A percentile compares a stretch with the other conserved stretches of the same genome.
phyloP scores from a whole-genome alignment of 1,140 invertebrate genomes.

The Macrostomum lignano region DNA sequence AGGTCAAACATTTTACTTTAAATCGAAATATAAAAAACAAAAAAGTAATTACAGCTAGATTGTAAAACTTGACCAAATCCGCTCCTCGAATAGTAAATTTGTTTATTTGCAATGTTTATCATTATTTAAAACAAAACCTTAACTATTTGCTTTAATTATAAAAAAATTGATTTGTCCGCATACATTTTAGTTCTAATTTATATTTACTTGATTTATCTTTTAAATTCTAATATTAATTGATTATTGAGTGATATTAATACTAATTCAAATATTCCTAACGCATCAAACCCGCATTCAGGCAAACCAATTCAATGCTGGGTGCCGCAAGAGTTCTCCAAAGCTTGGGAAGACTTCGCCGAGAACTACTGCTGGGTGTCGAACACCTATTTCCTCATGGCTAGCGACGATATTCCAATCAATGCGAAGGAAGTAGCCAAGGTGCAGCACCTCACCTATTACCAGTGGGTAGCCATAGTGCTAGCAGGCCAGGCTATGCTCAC shows the following conservation, averaged over 20 bases:
- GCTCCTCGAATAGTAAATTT: not conserved
- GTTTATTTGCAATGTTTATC: slow-evolving; percentile 1
- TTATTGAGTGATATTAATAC: too few species aligned
- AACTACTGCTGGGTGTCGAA: slow-evolving; percentile 5
- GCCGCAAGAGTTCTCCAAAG: slow-evolving; percentile 9
- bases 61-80: not conserved
- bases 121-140: too few species aligned
- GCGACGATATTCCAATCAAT: not conserved
- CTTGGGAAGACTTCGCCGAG: slow-evolving; percentile 9
- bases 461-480: slow-evolving; percentile 3
- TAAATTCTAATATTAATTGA: too few species aligned
- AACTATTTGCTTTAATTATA: too few species aligned
- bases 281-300: slow-evolving; percentile 6
- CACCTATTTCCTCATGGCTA: slow-evolving; percentile 1
- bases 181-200: too few species aligned
- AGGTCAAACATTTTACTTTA: too few species aligned
- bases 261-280: too few species aligned
- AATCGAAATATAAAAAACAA: too few species aligned
- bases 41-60: not conserved
- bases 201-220: too few species aligned
- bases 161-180: too few species aligned
- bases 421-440: not conserved
- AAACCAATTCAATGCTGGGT: slow-evolving; percentile 11
- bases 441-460: slow-evolving; percentile 3
- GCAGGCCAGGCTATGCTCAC: slow-evolving; percentile 1